These are phyloP conservation scores for Microctenopoma stevenorrisi DNA, from an alignment of 2,797 vertebrate species.

Conservation along the genomic window DNA sequence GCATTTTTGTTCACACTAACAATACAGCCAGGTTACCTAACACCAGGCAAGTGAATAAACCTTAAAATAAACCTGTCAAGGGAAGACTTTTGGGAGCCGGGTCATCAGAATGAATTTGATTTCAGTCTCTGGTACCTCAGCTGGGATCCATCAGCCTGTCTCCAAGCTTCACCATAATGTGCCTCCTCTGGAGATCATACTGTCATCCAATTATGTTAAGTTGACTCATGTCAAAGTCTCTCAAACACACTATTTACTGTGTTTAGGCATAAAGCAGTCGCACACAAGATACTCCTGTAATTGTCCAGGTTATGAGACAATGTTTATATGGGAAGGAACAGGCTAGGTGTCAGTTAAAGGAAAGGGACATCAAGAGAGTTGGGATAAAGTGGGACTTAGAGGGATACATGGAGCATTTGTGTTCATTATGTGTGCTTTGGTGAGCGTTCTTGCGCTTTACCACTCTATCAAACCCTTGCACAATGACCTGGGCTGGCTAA, in stretches of 20 bases:
- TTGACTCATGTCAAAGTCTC: slow-evolving; percentile 23
- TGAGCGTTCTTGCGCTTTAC: slow-evolving; percentile 15
- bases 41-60: slow-evolving; percentile 18
- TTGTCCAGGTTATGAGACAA: slow-evolving; percentile 31
- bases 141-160: slow-evolving; percentile 34
- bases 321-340: slow-evolving; percentile 20
- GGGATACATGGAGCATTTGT: slow-evolving; percentile 49
- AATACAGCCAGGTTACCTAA: background rate
- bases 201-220: slow-evolving; percentile 40
- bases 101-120: slow-evolving; percentile 46
- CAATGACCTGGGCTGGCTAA: slow-evolving; percentile 62
- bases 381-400: slow-evolving; percentile 6
- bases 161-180: slow-evolving; percentile 15
- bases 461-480: slow-evolving; percentile 50
- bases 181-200: slow-evolving; percentile 23
- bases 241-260: slow-evolving; percentile 8
- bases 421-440: slow-evolving; percentile 56
- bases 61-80: slow-evolving; percentile 45
- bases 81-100: slow-evolving; percentile 27
- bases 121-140: slow-evolving; percentile 45
- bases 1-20: slow-evolving; percentile 1
- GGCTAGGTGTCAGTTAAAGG: slow-evolving; percentile 55
- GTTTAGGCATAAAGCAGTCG: slow-evolving; percentile 14
- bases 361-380: slow-evolving; percentile 6
- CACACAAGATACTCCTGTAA: slow-evolving; percentile 12